Evolutionary conservation across 2,113 vertebrate species (phyloP), one percentile per base, ranked within the genome.

Genomic region (Eolophus roseicapilla): DNA sequence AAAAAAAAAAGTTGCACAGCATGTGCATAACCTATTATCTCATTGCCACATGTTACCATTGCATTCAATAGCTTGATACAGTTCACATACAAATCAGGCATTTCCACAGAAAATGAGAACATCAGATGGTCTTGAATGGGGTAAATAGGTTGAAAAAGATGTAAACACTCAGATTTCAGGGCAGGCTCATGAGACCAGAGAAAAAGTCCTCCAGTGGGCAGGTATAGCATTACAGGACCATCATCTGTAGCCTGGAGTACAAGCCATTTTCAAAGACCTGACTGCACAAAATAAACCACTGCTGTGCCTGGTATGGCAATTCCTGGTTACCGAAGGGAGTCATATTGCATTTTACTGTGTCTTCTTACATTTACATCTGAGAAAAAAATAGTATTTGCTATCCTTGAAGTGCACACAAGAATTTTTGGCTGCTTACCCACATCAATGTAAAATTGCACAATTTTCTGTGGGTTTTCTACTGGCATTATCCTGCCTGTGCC

Each of bases 391-490:
- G 49, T 71, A 17, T 80, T 83, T 96, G 41, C 80, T 69, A 5
- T 82, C 60, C 53, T 78, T 84, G 39, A 92, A 55, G 64, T 27
- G 11, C 53, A 92, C 67, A 63, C 29, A 84, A 74, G 21, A 88
- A 88, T 69, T 82, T 93, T 80, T 93, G 74, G 60, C 82, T 44
- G 53, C 69, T 94, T 92, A 91, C 28, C 28, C 50, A 79, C 46
- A 57, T 64, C 78, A 94, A 80, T 52, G 33, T 53, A 83, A 64
- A 95, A 84, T 17, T 62, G 88, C 78, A 81, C 60, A 76, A 82
- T 95, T 96, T 92, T 67, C 37, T 57, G 91, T 68, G 78, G 46
- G 69, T 93, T 96, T 90, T 87, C 63, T 92, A 43, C 77, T 93
- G 89, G 50, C 47, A 75, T 90, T 88, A 70, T 62, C 81, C 60